phyloP scores from a whole-genome alignment of 2,797 vertebrate genomes.

The Gastrophryne carolinensis region DNA sequence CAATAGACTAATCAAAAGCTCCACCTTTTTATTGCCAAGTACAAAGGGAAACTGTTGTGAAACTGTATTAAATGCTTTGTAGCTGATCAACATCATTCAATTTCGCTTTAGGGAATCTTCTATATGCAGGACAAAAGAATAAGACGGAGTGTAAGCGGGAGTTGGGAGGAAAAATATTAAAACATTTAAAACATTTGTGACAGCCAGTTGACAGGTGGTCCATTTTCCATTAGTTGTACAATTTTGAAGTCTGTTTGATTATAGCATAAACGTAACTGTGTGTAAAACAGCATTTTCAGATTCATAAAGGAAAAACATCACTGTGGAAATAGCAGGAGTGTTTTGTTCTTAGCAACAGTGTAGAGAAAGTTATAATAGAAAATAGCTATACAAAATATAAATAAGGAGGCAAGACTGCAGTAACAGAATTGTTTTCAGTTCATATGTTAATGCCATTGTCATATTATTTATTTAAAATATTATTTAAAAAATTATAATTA shows the following conservation, averaged over 20 bases:
- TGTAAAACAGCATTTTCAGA: slow-evolving; percentile 46
- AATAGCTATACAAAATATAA: slow-evolving; percentile 51
- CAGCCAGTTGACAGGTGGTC: slow-evolving; percentile 51
- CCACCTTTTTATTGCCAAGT: too few species aligned
- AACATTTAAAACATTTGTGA: slow-evolving; percentile 52
- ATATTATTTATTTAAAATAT: slow-evolving; percentile 2
- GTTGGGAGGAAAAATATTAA: slow-evolving; percentile 52
- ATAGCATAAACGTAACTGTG: slow-evolving; percentile 50
- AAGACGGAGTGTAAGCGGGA: slow-evolving; percentile 39
- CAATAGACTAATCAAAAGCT: too few species aligned
- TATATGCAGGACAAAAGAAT: slow-evolving; percentile 40
- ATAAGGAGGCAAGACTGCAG: slow-evolving; percentile 22
- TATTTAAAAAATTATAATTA: not conserved
- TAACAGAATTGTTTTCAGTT: slow-evolving; percentile 33
- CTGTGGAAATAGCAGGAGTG: slow-evolving; percentile 39
- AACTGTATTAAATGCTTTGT: slow-evolving; percentile 34
- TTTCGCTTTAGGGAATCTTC: slow-evolving; percentile 48
- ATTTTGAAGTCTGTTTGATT: slow-evolving; percentile 49
- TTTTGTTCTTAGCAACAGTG: slow-evolving; percentile 52
- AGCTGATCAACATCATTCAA: slow-evolving; percentile 51
- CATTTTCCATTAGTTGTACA: slow-evolving; percentile 52
- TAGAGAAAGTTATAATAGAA: slow-evolving; percentile 44
- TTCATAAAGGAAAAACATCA: slow-evolving; percentile 36
- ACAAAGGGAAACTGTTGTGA: too few species aligned
- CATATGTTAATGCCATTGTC: slow-evolving; percentile 5